phyloP scores from a whole-genome alignment of 2,113 vertebrate genomes.

The human (Homo sapiens) region DNA sequence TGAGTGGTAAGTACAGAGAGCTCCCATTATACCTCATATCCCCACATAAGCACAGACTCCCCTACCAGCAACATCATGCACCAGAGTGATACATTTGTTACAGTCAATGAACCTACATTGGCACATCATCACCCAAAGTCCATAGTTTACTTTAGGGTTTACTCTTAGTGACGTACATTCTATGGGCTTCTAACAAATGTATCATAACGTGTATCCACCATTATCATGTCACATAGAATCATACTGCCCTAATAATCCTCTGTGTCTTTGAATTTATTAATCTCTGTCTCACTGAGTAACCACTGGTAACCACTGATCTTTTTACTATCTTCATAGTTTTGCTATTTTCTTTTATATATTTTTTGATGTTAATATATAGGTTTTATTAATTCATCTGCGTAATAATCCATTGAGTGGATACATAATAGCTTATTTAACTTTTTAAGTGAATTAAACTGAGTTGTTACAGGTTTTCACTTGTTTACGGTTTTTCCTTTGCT shows the following conservation, averaged over 20 bases:
- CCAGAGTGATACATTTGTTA: neutral
- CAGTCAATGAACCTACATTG: accelerated
- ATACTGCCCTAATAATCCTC: neutral
- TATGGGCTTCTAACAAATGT: neutral
- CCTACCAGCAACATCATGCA: accelerated
- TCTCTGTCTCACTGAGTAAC: too few species aligned
- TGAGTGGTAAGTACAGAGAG: neutral
- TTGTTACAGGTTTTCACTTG: neutral
- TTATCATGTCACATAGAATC: neutral
- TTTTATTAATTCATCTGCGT: neutral
- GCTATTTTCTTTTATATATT: neutral
- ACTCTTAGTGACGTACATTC: neutral
- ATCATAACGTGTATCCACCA: accelerated
- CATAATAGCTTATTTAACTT: neutral
- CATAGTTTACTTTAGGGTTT: neutral
- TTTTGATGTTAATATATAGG: neutral
- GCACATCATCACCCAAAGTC: neutral
- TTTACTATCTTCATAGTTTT: neutral
- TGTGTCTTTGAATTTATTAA: neutral
- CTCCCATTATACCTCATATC: neutral
- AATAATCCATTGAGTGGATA: neutral
- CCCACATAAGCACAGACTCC: accelerated
- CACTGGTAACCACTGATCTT: neutral
- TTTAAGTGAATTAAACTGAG: neutral
- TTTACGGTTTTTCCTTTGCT: neutral